These are phyloP conservation scores for Nephrotoma flavescens DNA, from an alignment of 2,888 invertebrate genomes.

Conservation along the genomic window DNA sequence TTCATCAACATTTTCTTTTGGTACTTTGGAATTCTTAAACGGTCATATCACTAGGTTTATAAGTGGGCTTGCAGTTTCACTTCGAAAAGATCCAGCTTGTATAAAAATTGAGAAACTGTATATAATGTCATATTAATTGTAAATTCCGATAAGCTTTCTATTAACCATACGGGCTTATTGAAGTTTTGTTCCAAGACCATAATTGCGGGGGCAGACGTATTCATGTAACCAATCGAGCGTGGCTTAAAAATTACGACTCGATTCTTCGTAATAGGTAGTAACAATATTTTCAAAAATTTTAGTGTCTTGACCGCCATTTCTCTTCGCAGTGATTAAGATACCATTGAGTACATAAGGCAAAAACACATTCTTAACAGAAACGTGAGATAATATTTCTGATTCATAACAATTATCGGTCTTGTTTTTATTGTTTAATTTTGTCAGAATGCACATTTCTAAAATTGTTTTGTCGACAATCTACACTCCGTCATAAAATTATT, in stretches of 20 bases:
- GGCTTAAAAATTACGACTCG: constrained; percentile 74
- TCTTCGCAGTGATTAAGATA: constrained; percentile 91
- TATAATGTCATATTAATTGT: constrained; percentile 98
- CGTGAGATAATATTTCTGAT: constrained; percentile 87
- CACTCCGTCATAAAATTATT: constrained; percentile 91
- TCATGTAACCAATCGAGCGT: constrained; percentile 95
- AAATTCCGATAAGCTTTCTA: constrained; percentile 97
- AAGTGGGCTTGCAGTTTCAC: constrained; percentile 50
- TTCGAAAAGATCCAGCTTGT: constrained; percentile 75
- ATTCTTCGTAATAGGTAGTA: constrained; percentile 80
- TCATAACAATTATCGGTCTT: constrained; percentile 77
- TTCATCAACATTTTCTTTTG: constrained; percentile 53
- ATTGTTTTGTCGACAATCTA: constrained; percentile 84
- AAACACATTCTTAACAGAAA: constrained; percentile 96
- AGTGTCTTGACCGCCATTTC: constrained; percentile 70
- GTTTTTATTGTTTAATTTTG: constrained; percentile 50
- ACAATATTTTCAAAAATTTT: constrained; percentile 62
- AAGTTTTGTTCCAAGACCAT: constrained; percentile 87
- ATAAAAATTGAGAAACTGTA: constrained; percentile 84
- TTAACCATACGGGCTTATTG: constrained; percentile 97
- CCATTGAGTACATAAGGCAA: constrained; percentile 98
- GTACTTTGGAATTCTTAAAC: constrained; percentile 50
- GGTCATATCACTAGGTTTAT: too few species aligned
- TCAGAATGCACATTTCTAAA: constrained; percentile 76
- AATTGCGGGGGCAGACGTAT: constrained; percentile 94